Evolutionary conservation across 1,140 invertebrate genomes (phyloP), one percentile per base, ranked within the genome.

Genomic region (Drosophila littoralis): DNA sequence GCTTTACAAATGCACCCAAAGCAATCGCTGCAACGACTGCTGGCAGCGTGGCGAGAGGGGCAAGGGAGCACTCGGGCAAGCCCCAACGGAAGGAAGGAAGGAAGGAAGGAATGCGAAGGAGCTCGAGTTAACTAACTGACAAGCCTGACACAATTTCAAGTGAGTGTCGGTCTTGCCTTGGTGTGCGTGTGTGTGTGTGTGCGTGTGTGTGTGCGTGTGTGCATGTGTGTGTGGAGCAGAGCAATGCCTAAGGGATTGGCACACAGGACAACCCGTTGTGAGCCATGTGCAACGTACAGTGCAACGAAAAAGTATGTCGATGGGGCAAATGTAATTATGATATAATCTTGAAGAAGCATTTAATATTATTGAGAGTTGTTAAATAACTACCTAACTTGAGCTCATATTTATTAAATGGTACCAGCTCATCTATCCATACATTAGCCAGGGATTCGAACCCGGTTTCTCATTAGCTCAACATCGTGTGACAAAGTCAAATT

Each of bases 111-210:
- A 22, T 10, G 28, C 22, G 17, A 12, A 17, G 10, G 13, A 67
- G 42, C 66, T 46, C 42, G 42, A 59, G 28, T 35, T 36, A 75
- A 75, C 66, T 75, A 70, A 69, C 66, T 75, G 63, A 69, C 51
- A 52, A 69, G 72, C 36, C 72, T 75, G 72, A 75, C 66, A 75
- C 72, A 75, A 64, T 58, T 75, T 63, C 59, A 63, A 70, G 28
- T 38, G 58, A 70, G 65, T 57, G 50, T 63, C 57, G 58, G 36
- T 13, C n/a, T 15, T 15, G 15, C 45, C 22, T 59, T 60, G 63
- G 38, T 38, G 10, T 43, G 15, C 36, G 22, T 28, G 40, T 12
- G n/a, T 7, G 9, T 35, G n/a, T 51, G 17, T 36, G 10, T 60
- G 7, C 10, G 9, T 55, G 51, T 28, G 17, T 28, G 22, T 33